Conservation (phyloP, 1,140 invertebrate species). For the Nasonia giraulti region DNA sequence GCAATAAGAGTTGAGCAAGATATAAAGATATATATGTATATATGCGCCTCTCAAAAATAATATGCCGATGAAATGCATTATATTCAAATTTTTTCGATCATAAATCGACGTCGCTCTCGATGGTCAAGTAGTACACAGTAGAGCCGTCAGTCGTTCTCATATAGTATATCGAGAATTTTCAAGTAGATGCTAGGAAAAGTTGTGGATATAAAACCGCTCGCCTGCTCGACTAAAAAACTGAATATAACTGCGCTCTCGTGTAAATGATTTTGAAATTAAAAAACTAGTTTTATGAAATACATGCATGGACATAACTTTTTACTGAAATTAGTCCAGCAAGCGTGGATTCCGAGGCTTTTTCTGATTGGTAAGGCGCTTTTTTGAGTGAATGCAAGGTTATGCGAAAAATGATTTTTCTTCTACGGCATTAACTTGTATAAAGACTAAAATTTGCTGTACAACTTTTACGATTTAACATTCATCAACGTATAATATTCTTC, state of each 20-base stretch:
- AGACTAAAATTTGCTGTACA: neutral
- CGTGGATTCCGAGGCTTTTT: conserved; percentile 4
- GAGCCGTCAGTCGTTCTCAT: neutral
- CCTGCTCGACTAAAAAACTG: conserved; percentile 40
- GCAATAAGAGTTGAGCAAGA: too few relatives aligned
- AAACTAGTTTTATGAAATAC: neutral
- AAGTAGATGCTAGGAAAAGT: conserved; percentile 40
- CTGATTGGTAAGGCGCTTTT: conserved; percentile 46
- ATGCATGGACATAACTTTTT: neutral
- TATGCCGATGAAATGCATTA: neutral
- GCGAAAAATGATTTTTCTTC: neutral
- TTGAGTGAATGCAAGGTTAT: conserved; percentile 55
- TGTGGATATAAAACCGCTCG: conserved; percentile 1
- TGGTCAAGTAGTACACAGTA: conserved; percentile 33
- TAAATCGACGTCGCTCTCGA: conserved; percentile 11
- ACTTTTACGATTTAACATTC: too few relatives aligned
- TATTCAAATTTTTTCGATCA: conserved; percentile 25
- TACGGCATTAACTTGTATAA: conserved; percentile 1
- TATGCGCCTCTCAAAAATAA: neutral
- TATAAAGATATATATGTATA: neutral
- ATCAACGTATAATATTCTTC: neutral
- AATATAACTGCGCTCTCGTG: neutral
- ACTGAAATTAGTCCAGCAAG: conserved; percentile 39
- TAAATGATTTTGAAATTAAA: neutral
- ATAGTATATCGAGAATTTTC: conserved; percentile 24